These are phyloP conservation scores for Podabrus alpinus DNA, from an alignment of 2,888 invertebrate species.

Conservation along the genomic window DNA sequence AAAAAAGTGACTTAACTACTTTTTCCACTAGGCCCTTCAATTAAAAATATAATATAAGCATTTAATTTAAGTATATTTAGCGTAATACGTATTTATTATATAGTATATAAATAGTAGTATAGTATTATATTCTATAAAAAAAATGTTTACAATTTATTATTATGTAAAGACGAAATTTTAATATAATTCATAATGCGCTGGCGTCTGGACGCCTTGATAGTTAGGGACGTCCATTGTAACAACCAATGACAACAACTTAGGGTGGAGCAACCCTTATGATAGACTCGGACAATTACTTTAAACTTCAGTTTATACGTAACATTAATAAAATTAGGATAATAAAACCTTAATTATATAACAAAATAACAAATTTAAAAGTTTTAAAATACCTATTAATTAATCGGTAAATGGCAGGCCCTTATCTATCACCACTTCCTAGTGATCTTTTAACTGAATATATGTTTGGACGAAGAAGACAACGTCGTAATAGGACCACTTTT, in stretches of 20 bases:
- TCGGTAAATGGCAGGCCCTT: constrained; percentile 78
- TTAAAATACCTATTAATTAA: not conserved
- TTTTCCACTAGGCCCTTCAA: too few species aligned
- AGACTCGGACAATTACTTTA: constrained; percentile 34
- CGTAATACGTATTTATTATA: too few species aligned
- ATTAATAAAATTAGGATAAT: constrained; percentile 22
- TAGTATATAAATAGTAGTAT: not conserved
- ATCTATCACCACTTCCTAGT: constrained; percentile 81
- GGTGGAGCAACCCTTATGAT: constrained; percentile 51
- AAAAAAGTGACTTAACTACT: too few species aligned
- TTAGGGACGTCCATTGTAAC: constrained; percentile 46
- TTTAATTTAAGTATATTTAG: too few species aligned
- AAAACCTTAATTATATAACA: not conserved
- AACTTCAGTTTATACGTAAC: constrained; percentile 38
- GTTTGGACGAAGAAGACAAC: constrained; percentile 86
- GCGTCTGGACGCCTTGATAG: constrained; percentile 53
- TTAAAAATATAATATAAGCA: too few species aligned
- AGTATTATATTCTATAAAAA: not conserved
- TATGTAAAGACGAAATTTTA: not conserved
- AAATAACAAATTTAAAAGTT: not conserved
- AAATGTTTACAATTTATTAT: not conserved
- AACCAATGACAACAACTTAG: constrained; percentile 49
- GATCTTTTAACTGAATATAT: constrained; percentile 91
- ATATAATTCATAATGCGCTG: constrained; percentile 43
- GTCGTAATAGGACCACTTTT: constrained; percentile 91